A percentile compares a stretch with the other conserved stretches of the same genome.
phyloP scores from a whole-genome alignment of 2,797 vertebrate species.

The Dryobates pubescens region DNA sequence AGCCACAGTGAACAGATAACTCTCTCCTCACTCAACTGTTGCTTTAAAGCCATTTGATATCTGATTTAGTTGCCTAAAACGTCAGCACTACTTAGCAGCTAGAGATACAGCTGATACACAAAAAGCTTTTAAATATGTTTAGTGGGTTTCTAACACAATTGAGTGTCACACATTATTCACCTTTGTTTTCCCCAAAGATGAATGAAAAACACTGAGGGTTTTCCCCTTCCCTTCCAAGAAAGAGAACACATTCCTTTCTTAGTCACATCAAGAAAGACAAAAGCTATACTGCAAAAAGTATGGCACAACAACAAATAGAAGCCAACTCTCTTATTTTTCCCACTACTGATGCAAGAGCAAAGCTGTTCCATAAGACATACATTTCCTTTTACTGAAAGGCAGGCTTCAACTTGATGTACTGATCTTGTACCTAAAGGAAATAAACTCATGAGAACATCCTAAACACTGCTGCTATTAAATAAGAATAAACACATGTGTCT shows the following conservation, averaged over 20 bases:
- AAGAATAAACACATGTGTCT: not conserved
- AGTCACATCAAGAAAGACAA: not conserved
- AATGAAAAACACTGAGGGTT: not conserved
- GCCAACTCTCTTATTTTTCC: not conserved
- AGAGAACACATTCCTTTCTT: not conserved
- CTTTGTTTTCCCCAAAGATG: not conserved
- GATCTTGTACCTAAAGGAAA: not conserved
- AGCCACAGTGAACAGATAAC: not conserved
- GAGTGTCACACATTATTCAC: not conserved
- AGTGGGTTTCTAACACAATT: not conserved
- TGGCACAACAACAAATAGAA: fast-evolving
- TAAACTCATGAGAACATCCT: not conserved
- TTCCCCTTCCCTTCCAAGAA: not conserved
- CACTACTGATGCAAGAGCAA: fast-evolving
- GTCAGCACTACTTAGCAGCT: not conserved
- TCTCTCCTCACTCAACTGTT: not conserved
- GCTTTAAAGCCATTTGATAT: not conserved
- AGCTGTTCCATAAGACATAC: not conserved
- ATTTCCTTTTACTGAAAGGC: not conserved
- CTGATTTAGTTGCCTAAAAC: not conserved
- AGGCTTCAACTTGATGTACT: not conserved
- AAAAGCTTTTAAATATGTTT: not conserved
- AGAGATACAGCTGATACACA: not conserved
- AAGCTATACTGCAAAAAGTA: not conserved
- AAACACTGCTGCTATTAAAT: not conserved